Base-by-base conservation (phyloP, 2,888 invertebrate genomes). In the Atethmia centrago region DNA sequence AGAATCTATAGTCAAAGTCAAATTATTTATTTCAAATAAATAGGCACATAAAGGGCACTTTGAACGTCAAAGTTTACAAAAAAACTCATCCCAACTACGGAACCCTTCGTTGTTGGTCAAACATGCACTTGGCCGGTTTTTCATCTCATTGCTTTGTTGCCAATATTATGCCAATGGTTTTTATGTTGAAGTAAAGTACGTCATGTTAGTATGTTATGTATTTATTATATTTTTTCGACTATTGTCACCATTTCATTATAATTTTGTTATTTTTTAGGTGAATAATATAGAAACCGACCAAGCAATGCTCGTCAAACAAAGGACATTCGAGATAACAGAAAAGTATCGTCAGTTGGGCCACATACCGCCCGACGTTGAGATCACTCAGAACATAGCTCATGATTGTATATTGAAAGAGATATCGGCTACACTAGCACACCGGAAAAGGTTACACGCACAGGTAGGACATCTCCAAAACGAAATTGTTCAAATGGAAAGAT, bases 341-440 rank as follows among this genome's bases (percentile, higher is more conserved):
- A 98, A 98, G 89, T 97, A 97, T 90, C 94, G 96, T 31, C 96
- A 96, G 88, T 95, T 94, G 88, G 97, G 96, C 25, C 97, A 97
- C 63, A 94, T 96, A 86, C 96, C 97, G 66, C 93, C 95, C 2
- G 96, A 96, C 77, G 95, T 94, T 19, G 97, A 98, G 85, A 94
- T 97, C 79, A 97, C 97, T 31, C 97, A 98, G 82, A 97, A 96
- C 65, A 96, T 98, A 51, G 98, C 98, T 0, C 98, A 98, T 89
- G 98, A 99, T 90, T 97, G 98, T 89, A 97, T 99, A 84, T 94
- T 99, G 75, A 98, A 98, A 89, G 99, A 99, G 95, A 98, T 99
- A 87, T 98, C 98, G 10, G 97, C 98, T 4, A 98, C 98, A 9
- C 94, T 99, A 84, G 97, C 98, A 12, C 98, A 98, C 86, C 97